phyloP scores from a whole-genome alignment of 2,797 vertebrate genomes.

The Sebastes melanostomus region DNA sequence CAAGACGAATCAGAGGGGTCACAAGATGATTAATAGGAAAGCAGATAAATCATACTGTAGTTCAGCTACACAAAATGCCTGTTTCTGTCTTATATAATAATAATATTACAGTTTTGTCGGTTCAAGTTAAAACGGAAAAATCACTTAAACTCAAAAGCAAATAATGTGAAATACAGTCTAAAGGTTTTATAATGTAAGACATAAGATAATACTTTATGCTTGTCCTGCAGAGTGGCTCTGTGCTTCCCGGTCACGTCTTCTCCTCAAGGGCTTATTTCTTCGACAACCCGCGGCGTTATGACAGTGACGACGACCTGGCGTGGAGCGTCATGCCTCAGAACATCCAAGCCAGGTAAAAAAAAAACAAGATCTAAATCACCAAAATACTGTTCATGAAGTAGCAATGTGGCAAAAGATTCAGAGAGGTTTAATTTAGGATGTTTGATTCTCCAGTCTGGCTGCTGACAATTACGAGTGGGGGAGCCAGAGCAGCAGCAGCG shows the following conservation, averaged over 20 bases:
- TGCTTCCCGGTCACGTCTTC: constrained; percentile 90
- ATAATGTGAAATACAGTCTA: neutral
- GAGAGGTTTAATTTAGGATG: neutral
- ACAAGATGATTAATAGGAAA: neutral
- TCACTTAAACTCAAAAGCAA: neutral
- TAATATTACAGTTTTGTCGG: too few relatives aligned
- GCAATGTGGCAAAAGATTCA: neutral
- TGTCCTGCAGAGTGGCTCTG: constrained; percentile 77
- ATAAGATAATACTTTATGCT: neutral
- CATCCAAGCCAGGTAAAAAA: constrained; percentile 87
- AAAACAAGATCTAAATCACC: neutral
- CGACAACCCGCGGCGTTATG: constrained; percentile 95
- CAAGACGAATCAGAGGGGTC: neutral
- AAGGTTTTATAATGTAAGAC: neutral
- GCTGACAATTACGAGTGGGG: constrained; percentile 91
- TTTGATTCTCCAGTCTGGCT: constrained; percentile 81
- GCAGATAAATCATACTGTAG: neutral
- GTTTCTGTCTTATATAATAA: neutral
- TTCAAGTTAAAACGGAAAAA: neutral
- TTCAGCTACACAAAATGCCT: neutral
- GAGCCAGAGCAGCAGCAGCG: constrained; percentile 80
- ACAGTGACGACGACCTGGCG: constrained; percentile 94
- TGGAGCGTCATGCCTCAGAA: constrained; percentile 94
- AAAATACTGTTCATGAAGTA: neutral
- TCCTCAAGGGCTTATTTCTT: constrained; percentile 94